Evolutionary conservation across 2,888 invertebrate species (phyloP).

Genomic region (Cordilura impudica): DNA sequence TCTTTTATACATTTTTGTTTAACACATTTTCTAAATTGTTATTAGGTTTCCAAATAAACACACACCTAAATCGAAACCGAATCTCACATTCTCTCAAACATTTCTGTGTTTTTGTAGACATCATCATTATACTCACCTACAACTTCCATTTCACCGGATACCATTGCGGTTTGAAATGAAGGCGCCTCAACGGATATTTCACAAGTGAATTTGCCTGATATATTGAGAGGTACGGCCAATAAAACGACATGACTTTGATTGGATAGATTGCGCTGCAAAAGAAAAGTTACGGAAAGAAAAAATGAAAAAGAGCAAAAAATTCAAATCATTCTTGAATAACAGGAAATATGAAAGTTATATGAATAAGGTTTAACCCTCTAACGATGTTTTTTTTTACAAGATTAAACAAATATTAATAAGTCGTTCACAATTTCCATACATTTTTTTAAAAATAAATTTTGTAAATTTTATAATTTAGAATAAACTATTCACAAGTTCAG

Average conservation of each 20-base stretch:
- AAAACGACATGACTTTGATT: constrained; percentile 78
- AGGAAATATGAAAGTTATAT: constrained; percentile 31
- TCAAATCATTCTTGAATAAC: constrained; percentile 60
- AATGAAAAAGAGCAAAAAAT: constrained; percentile 30
- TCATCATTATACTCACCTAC: constrained; percentile 75
- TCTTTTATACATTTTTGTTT: constrained; percentile 36
- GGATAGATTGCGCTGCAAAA: constrained; percentile 75
- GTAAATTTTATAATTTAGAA: too few species aligned
- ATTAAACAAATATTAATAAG: too few species aligned
- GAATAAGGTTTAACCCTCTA: too few species aligned
- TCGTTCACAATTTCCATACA: too few species aligned
- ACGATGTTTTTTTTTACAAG: too few species aligned
- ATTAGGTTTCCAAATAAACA: background rate
- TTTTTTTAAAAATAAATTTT: too few species aligned
- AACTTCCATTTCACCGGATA: constrained; percentile 78
- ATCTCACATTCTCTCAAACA: background rate
- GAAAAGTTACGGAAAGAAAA: constrained; percentile 36
- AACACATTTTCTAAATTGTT: constrained; percentile 48
- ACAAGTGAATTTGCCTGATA: constrained; percentile 78
- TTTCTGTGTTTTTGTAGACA: background rate
- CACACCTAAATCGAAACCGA: constrained; percentile 17
- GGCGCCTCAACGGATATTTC: constrained; percentile 78
- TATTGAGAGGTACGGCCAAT: constrained; percentile 76
- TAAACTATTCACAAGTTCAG: too few species aligned
- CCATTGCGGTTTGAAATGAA: constrained; percentile 77